Base-by-base conservation (phyloP, 64 coral and sea anemone genomes). In the Trachythela sp. region DNA sequence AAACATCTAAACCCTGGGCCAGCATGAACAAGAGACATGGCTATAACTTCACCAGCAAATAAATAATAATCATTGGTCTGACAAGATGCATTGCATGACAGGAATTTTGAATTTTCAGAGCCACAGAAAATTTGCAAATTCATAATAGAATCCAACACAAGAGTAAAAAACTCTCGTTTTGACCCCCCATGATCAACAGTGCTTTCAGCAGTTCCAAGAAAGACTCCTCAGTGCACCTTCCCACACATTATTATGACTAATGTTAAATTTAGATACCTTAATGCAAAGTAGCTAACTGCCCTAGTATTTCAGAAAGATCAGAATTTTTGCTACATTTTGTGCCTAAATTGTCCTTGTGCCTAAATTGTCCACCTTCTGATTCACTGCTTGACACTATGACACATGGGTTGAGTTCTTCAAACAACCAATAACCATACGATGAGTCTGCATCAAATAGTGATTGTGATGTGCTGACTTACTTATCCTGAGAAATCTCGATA, bases 381-480 rank as follows among this genome's bases (percentile, higher is more conserved):
- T 70, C 64, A 70, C 64, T 70, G 64, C 64, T 70, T n/a, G n/a
- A n/a, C n/a, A n/a, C n/a, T 15, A 9, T 15, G 24, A n/a, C 5
- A 32, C 7, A 70, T 26, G 18, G 20, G 30, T 70, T 70, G 18
- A 70, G 8, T n/a, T 70, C 64, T 26, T 70, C 8, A 22, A 70
- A 70, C 64, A 70, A 70, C 64, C 18, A 70, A 9, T 22, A n/a
- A n/a, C n/a, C n/a, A n/a, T n/a, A n/a, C n/a, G n/a, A n/a, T n/a
- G n/a, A n/a, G n/a, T n/a, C n/a, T 70, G 64, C 64, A 32, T 70
- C 64, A 70, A 70, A 70, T 70, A 70, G 24, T 70, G 64, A 70
- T 9, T 70, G 24, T 32, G 64, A 70, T 9, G 64, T 70, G 64
- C 8, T 26, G 24, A 22, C 64, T 70, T 70, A 8, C 7, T 70